A percentile compares a stretch with the other conserved stretches of the same genome.
Conservation (phyloP, 2,888 invertebrate genomes). For the Elegia similella region DNA sequence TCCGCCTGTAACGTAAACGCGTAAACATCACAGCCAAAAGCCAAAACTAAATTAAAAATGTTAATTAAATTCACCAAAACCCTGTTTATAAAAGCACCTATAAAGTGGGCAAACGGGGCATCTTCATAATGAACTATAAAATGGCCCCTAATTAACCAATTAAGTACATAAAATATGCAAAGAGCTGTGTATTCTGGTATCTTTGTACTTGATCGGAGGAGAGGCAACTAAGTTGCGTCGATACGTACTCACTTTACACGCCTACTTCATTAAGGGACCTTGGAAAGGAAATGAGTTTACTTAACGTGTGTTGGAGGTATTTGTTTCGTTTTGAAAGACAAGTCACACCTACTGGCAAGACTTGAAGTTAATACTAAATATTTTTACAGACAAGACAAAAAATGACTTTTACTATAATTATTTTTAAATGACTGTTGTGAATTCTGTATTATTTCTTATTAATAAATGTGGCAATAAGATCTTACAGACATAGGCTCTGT, state of each 20-base stretch:
- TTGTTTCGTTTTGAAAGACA: no score
- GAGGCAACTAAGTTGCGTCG: slow-evolving; percentile 22
- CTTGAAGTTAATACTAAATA: no score
- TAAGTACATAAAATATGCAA: slow-evolving; percentile 30
- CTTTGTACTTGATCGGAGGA: slow-evolving; percentile 24
- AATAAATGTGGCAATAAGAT: no score
- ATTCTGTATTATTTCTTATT: no score
- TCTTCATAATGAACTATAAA: slow-evolving; percentile 30
- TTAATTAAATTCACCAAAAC: slow-evolving; percentile 23
- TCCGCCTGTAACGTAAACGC: neutral
- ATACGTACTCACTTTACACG: neutral
- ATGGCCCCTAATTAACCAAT: slow-evolving; percentile 32
- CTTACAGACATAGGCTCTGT: no score
- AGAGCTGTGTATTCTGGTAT: slow-evolving; percentile 21
- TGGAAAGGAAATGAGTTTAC: neutral
- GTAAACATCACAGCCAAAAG: neutral
- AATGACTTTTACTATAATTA: no score
- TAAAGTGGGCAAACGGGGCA: slow-evolving; percentile 22
- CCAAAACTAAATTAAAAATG: slow-evolving; percentile 18
- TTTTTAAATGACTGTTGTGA: no score
- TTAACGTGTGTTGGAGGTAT: neutral
- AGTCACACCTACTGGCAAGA: no score
- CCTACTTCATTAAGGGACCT: neutral
- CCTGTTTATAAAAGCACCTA: slow-evolving; percentile 21
- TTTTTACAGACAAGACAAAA: no score